These are phyloP conservation scores for Melospiza melodia DNA, from an alignment of 2,113 vertebrate genomes.

Conservation along the genomic window DNA sequence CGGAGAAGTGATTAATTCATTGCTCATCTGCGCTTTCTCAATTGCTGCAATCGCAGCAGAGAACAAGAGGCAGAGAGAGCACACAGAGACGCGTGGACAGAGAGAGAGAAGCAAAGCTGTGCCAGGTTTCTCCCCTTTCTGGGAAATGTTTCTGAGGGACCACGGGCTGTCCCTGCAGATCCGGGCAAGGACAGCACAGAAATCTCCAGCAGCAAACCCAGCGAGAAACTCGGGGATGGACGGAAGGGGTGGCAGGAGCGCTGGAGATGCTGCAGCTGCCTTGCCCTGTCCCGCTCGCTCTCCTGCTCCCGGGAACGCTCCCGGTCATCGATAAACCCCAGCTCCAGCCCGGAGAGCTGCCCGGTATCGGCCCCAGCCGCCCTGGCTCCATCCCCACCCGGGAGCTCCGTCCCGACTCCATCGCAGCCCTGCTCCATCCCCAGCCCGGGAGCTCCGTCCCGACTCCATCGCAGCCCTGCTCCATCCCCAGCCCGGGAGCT, in stretches of 20 bases:
- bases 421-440: neutral
- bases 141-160: neutral
- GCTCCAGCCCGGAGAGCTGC: neutral
- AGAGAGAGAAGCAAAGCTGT: neutral
- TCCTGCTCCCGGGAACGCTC: neutral
- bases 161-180: rapidly evolving
- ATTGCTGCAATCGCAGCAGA: neutral
- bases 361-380: neutral
- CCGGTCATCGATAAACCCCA: rapidly evolving
- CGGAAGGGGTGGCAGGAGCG: neutral
- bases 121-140: neutral
- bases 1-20: rapidly evolving
- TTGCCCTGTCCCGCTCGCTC: neutral
- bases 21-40: neutral
- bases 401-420: neutral
- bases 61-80: rapidly evolving
- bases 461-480: neutral
- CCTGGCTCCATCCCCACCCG: too few species aligned
- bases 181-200: rapidly evolving
- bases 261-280: neutral
- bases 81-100: rapidly evolving
- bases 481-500: too few species aligned
- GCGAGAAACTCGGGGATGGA: neutral
- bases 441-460: neutral
- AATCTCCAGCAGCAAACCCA: neutral